Conservation (phyloP, 1,140 invertebrate genomes). For the Saccostrea glomerata region DNA sequence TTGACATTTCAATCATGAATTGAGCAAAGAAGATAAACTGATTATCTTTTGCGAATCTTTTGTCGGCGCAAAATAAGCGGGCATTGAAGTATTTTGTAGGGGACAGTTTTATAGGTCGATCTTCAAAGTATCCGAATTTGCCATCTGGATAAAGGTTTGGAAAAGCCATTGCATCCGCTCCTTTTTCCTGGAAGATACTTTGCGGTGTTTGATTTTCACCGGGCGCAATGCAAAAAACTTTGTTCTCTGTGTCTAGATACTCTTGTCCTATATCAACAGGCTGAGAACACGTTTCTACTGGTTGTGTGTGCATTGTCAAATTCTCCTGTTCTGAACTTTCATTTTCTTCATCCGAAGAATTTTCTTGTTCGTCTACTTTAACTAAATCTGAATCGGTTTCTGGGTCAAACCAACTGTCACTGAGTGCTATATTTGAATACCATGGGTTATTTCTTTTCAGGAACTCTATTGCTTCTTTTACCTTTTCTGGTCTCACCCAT, state of each 20-base stretch:
- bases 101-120: neutral
- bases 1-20: neutral
- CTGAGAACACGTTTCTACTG: constrained; percentile 42
- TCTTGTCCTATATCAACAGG: constrained; percentile 35
- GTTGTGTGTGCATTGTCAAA: neutral
- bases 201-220: constrained; percentile 38
- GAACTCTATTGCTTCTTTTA: neutral
- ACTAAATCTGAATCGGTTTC: too few relatives aligned
- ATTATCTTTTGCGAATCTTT: constrained; percentile 27
- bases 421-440: too few relatives aligned
- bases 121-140: constrained; percentile 24
- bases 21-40: constrained; percentile 39
- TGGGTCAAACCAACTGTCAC: too few relatives aligned
- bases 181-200: constrained; percentile 3
- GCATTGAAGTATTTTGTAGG: constrained; percentile 41
- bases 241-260: constrained; percentile 31
- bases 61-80: constrained; percentile 10
- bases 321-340: neutral
- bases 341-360: too few relatives aligned
- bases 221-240: constrained; percentile 44
- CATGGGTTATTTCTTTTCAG: too few relatives aligned
- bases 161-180: constrained; percentile 34
- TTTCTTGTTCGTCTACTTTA: too few relatives aligned
- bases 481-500: constrained; percentile 20
- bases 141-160: constrained; percentile 42